Conservation (phyloP, 2,888 invertebrate genomes). For the Rotaria socialis region DNA sequence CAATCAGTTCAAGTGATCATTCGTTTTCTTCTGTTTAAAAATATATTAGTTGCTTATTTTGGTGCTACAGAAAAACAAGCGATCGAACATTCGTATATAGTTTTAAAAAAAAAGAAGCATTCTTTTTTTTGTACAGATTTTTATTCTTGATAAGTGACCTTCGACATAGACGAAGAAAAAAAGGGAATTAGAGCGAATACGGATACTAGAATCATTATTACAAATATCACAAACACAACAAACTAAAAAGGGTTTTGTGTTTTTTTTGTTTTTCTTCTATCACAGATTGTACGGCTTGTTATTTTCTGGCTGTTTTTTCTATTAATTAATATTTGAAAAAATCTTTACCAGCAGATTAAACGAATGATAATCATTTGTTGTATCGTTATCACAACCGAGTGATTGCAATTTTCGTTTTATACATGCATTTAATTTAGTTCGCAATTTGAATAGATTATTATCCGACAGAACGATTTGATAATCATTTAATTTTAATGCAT, state of each 20-base stretch:
- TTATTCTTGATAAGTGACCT: background rate
- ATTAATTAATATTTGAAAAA: background rate
- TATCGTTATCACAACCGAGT: conserved; percentile 14
- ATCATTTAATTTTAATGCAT: background rate
- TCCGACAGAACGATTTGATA: background rate
- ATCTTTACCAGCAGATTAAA: background rate
- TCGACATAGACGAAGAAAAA: conserved; percentile 1
- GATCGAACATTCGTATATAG: background rate
- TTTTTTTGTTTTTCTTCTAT: background rate
- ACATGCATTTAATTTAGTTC: conserved; percentile 19
- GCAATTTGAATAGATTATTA: background rate
- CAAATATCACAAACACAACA: conserved; percentile 6
- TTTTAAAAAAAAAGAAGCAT: background rate
- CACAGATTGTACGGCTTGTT: background rate
- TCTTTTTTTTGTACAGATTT: background rate
- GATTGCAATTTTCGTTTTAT: conserved; percentile 23
- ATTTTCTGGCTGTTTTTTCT: background rate
- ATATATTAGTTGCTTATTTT: background rate
- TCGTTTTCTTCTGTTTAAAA: background rate
- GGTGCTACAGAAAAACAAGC: background rate
- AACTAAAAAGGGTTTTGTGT: background rate
- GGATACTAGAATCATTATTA: background rate
- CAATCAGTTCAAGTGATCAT: background rate
- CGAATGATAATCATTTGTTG: conserved; percentile 5
- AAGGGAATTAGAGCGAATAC: background rate